phyloP scores from a whole-genome alignment of 2,797 vertebrate species.

The Parambassis ranga region DNA sequence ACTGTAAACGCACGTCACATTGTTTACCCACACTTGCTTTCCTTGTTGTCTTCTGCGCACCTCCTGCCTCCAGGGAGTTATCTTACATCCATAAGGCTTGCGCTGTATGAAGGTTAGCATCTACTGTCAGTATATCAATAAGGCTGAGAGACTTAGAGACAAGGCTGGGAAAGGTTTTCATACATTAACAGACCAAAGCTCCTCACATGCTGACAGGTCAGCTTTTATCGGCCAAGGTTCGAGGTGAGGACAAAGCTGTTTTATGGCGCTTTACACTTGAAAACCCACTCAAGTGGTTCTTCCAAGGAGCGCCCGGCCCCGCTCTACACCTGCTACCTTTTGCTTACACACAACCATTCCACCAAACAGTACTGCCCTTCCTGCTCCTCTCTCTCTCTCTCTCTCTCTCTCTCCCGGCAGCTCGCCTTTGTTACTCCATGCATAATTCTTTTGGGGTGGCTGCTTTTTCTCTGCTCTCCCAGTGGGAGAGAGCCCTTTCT shows the following conservation, averaged over 20 bases:
- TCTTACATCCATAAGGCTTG: constrained; percentile 18
- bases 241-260: constrained; percentile 44
- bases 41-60: constrained; percentile 1
- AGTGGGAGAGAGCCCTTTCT: constrained; percentile 54
- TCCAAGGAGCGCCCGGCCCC: background rate
- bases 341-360: background rate
- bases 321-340: background rate
- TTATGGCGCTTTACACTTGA: constrained; percentile 53
- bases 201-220: constrained; percentile 39
- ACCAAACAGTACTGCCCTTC: background rate
- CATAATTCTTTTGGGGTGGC: constrained; percentile 60
- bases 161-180: constrained; percentile 29
- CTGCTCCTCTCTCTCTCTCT: background rate
- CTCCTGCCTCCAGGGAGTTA: constrained; percentile 1
- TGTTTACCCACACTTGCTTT: constrained; percentile 17
- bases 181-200: constrained; percentile 43
- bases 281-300: constrained; percentile 24
- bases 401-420: constrained; percentile 10
- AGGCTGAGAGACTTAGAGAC: constrained; percentile 33
- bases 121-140: constrained; percentile 49
- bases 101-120: constrained; percentile 7
- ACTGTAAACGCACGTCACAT: background rate
- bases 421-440: constrained; percentile 59
- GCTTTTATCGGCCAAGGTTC: constrained; percentile 63
- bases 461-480: constrained; percentile 29